A percentile compares a stretch with the other conserved stretches of the same genome.
These are phyloP conservation scores for Stenodema calcarata DNA, from an alignment of 2,888 invertebrate species.

Conservation along the genomic window DNA sequence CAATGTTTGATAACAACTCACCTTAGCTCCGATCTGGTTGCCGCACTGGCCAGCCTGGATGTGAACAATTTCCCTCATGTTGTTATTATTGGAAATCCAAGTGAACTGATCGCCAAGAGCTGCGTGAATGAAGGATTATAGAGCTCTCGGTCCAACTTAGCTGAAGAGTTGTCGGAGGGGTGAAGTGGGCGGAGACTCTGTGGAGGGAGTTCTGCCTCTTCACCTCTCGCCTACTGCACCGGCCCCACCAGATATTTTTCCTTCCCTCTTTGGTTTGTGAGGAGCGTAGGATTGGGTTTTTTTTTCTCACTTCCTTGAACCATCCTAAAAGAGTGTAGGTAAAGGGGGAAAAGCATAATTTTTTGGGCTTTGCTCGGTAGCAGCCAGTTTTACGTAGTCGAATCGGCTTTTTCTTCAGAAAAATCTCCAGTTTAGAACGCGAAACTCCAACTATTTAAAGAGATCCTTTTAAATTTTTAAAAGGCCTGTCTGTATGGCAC, in stretches of 20 bases:
- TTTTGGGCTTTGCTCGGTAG: too few species aligned
- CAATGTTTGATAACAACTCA: slow-evolving; percentile 60
- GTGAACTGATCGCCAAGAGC: slow-evolving; percentile 14
- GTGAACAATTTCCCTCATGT: slow-evolving; percentile 91
- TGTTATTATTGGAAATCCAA: neutral
- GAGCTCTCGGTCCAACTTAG: slow-evolving; percentile 21
- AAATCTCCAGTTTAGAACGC: too few species aligned
- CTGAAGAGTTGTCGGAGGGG: neutral
- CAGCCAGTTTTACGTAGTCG: too few species aligned
- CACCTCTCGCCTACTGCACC: neutral
- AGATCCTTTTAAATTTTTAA: too few species aligned
- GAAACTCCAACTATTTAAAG: too few species aligned
- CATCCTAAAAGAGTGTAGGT: neutral
- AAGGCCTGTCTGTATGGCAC: too few species aligned
- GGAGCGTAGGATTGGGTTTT: neutral
- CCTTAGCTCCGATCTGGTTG: slow-evolving; percentile 92
- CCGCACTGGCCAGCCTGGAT: slow-evolving; percentile 90
- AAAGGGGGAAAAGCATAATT: neutral
- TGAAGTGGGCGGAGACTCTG: neutral
- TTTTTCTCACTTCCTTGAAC: neutral
- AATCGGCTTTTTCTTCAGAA: too few species aligned
- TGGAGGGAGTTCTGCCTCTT: neutral
- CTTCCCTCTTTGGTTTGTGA: neutral
- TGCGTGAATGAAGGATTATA: slow-evolving; percentile 15
- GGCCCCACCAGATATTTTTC: neutral